These are phyloP conservation scores for Amblyraja radiata DNA, from an alignment of 2,797 vertebrate genomes.

Conservation along the genomic window DNA sequence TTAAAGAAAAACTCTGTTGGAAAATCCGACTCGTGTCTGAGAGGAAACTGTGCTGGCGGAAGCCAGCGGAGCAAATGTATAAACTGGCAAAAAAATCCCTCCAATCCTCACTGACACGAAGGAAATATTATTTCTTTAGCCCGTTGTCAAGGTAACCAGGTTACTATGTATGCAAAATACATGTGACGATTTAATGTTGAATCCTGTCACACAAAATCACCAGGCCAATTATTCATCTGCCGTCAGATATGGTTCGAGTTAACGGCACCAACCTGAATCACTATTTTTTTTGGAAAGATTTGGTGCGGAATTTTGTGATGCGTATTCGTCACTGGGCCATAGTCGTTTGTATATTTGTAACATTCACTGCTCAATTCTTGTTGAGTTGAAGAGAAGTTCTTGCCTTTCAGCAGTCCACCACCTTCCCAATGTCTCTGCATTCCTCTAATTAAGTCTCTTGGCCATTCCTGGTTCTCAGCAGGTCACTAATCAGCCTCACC, in stretches of 20 bases:
- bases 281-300: neutral
- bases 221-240: neutral
- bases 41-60: neutral
- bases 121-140: constrained; percentile 20
- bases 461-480: neutral
- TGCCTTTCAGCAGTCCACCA: neutral
- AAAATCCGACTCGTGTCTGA: constrained; percentile 12
- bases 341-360: neutral
- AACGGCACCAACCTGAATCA: neutral
- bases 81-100: neutral
- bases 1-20: constrained; percentile 8
- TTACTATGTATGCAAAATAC: constrained; percentile 1
- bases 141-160: neutral
- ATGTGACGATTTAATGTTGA: neutral
- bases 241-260: too few species aligned
- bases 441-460: neutral
- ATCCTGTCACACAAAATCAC: neutral
- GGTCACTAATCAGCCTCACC: too few species aligned
- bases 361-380: neutral
- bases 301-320: neutral
- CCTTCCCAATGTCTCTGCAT: too few species aligned
- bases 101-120: neutral
- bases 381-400: too few species aligned
- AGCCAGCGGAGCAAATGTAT: neutral
- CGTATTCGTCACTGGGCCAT: neutral